A percentile compares a stretch with the other conserved stretches of the same genome.
These are phyloP conservation scores for Rachycentron canadum DNA, from an alignment of 2,797 vertebrate genomes.

Conservation along the genomic window DNA sequence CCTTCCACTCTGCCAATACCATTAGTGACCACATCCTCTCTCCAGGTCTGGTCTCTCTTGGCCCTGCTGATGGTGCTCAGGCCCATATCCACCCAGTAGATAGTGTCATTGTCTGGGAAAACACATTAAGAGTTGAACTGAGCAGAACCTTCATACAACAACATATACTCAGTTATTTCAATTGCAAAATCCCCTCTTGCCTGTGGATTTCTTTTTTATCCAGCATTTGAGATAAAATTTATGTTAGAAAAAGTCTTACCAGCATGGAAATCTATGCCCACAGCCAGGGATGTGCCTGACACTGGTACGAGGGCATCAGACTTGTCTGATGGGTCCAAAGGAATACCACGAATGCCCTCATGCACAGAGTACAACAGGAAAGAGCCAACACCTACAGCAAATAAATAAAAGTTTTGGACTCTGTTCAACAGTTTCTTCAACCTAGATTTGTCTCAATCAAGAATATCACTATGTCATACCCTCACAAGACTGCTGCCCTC, in stretches of 20 bases:
- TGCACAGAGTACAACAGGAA: conserved; percentile 98
- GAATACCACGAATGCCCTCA: conserved; percentile 96
- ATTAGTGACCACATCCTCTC: conserved; percentile 94
- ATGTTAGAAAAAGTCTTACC: conserved; percentile 78
- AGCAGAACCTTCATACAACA: background rate
- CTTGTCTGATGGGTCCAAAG: conserved; percentile 94
- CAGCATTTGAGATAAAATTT: background rate
- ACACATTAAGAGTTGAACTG: background rate
- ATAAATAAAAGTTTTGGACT: conserved; percentile 9
- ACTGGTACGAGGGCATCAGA: conserved; percentile 95
- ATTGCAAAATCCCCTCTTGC: background rate
- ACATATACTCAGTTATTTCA: conserved; percentile 3
- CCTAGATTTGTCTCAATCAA: background rate
- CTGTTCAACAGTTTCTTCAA: background rate
- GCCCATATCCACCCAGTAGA: conserved; percentile 99
- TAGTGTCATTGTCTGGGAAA: conserved; percentile 92
- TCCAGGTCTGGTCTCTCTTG: conserved; percentile 97
- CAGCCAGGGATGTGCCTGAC: conserved; percentile 94
- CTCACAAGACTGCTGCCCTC: conserved; percentile 94
- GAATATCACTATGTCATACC: conserved; percentile 85
- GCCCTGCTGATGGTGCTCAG: conserved; percentile 95
- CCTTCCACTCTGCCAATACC: conserved; percentile 96
- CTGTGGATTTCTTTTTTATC: background rate
- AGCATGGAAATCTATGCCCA: conserved; percentile 97
- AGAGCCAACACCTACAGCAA: conserved; percentile 91